Percentiles rank a stretch among this genome's conserved stretches.
phyloP scores from a whole-genome alignment of 2,113 vertebrate genomes.

The Tamias sibiricus region DNA sequence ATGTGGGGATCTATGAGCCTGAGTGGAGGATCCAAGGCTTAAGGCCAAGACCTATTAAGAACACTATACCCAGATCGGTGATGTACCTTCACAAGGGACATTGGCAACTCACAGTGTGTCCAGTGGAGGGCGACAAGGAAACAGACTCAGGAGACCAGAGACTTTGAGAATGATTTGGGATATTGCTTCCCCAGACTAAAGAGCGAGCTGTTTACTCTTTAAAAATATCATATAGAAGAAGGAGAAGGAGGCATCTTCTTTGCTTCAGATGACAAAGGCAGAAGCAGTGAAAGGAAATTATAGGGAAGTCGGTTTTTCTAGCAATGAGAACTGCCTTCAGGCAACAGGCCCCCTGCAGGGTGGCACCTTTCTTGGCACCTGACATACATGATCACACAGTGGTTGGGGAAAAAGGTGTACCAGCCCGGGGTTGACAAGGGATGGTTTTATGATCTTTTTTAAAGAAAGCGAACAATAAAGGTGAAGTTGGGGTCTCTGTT shows the following conservation, averaged over 20 bases:
- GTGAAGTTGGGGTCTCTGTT: not conserved
- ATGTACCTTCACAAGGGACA: not conserved
- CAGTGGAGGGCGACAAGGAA: not conserved
- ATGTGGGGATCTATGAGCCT: not conserved
- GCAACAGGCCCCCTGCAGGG: accelerated
- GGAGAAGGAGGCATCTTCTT: not conserved
- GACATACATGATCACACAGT: not conserved
- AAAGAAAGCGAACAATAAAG: not conserved
- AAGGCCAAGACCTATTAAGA: not conserved
- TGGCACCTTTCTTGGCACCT: not conserved
- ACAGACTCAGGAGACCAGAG: not conserved
- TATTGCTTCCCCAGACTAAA: not conserved
- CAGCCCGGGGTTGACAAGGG: not conserved
- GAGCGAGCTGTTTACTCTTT: not conserved
- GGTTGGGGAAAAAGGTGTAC: accelerated
- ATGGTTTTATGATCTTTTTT: not conserved
- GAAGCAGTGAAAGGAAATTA: not conserved
- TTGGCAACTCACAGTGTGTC: not conserved
- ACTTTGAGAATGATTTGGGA: not conserved
- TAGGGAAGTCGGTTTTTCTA: not conserved
- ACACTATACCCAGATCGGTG: not conserved
- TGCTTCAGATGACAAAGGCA: not conserved
- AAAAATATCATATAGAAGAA: not conserved
- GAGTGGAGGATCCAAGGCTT: not conserved
- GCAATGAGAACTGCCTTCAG: not conserved